phyloP scores from a whole-genome alignment of 2,888 invertebrate genomes.

The Miltochrista miniata region DNA sequence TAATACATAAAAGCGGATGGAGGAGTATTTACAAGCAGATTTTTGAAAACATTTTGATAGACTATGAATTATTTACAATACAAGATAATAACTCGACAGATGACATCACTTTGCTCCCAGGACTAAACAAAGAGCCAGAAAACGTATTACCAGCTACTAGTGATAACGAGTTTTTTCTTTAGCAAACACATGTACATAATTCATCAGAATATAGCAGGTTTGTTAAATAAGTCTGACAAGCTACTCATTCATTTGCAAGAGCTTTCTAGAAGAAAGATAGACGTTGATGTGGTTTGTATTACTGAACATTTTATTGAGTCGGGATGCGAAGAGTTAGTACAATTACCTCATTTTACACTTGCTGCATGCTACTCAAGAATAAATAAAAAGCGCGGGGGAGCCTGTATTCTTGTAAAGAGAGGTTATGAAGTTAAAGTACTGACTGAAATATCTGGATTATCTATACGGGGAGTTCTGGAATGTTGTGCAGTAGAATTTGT shows the following conservation, averaged over 20 bases:
- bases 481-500: constrained; percentile 1
- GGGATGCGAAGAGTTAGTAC: background rate
- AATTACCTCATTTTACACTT: background rate
- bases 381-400: background rate
- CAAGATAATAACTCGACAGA: background rate
- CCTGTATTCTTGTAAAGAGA: background rate
- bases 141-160: background rate
- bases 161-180: background rate
- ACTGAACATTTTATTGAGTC: background rate
- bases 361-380: constrained; percentile 1
- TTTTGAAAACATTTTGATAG: background rate
- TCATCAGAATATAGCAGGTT: background rate
- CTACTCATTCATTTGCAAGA: background rate
- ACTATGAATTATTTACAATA: background rate
- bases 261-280: background rate
- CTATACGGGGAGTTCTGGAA: background rate
- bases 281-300: background rate
- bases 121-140: background rate
- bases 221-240: background rate
- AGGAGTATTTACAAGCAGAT: background rate
- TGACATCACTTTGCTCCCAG: background rate
- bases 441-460: background rate
- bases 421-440: background rate
- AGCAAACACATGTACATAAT: background rate
- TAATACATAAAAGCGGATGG: background rate